Base-by-base conservation (phyloP, 2,888 invertebrate species). In the Biston stratarius region DNA sequence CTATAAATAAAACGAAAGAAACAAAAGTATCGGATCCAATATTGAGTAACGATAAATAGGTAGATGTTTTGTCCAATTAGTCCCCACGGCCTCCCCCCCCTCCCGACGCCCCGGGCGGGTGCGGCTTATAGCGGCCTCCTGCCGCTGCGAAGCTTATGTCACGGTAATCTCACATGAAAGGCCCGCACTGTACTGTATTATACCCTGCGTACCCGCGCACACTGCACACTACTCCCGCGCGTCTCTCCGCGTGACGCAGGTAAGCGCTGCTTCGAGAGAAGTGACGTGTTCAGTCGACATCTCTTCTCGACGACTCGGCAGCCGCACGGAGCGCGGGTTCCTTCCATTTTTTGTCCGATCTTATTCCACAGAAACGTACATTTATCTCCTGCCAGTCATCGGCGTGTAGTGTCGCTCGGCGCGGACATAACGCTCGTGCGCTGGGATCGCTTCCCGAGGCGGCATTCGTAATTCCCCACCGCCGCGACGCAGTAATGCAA, bases 111-210 rank as follows among this genome's bases (percentile, higher is more conserved):
- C 11, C 55, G 24, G 55, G 51, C 14, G 15, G n/a, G 58, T n/a
- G 48, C 48, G 38, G 33, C 52, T 56, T 49, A 56, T 33, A 40
- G 48, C 62, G 62, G 38, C 74, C 77, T 69, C 71, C 70, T 75
- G 73, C 78, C 81, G 81, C 75, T 72, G 70, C 77, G 77, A 75
- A 49, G 64, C 58, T 36, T 33, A 14, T 45, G 40, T 53, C 64
- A 79, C 81, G 84, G 84, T 82, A 83, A 78, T 83, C 77, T 75
- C 76, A 83, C 76, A 80, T 84, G 82, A 83, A 82, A 83, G 77
- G 74, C 36, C 36, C 7, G 7, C 36, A 36, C 36, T 36, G n/a
- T n/a, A n/a, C n/a, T n/a, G n/a, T n/a, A n/a, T n/a, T n/a, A n/a
- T n/a, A n/a, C n/a, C n/a, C n/a, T n/a, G n/a, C n/a, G n/a, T n/a